Evolutionary conservation across 92 coral and sea anemone species (phyloP), one percentile per base, ranked within the genome.

Genomic region (Plumapathes pennacea): DNA sequence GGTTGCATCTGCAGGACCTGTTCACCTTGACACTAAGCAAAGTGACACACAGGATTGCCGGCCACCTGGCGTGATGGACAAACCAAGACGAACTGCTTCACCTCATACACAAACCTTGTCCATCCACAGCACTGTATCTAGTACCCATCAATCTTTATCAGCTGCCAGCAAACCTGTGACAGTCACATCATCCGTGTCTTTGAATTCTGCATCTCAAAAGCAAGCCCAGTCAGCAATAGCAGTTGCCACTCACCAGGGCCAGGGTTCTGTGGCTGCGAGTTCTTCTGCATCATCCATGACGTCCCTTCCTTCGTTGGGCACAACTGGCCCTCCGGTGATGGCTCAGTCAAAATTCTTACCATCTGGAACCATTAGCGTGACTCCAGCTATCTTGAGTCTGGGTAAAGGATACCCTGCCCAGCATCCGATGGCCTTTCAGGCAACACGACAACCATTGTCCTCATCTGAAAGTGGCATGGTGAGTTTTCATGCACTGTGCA

Each of bases 11-110:
- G 66, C 89, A 48, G 60, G 30, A 34, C 31, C 67, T 9, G 15
- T 74, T 15, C 37, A 77, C 24, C 44, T 82, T 62, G 89, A 82
- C 0, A 71, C 60, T 38, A 82, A 82, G 39, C 56, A 65, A 30
- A 40, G 59, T 33, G 87, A 78, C 5, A 9, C 63, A 46, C 67
- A 82, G 5, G 88, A 82, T 0, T 54, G 51, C 25, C 51, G 89
- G 28, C 72, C 89, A n/a, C 65, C 73, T 31, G 10, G 67, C 43
- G 48, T 82, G 41, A 13, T 78, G 19, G 89, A 82, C 24, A 37
- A 59, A 21, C 32, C 74, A 10, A 59, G 89, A 38, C 53, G 77
- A 50, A 67, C 78, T 25, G 52, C 39, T 2, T 71, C 79, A 14
- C 79, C 79, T 10, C 79, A 60, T 31, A 31, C 67, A 37, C 19